Conservation (phyloP, 2,888 invertebrate genomes). For the Athalia circularis region DNA sequence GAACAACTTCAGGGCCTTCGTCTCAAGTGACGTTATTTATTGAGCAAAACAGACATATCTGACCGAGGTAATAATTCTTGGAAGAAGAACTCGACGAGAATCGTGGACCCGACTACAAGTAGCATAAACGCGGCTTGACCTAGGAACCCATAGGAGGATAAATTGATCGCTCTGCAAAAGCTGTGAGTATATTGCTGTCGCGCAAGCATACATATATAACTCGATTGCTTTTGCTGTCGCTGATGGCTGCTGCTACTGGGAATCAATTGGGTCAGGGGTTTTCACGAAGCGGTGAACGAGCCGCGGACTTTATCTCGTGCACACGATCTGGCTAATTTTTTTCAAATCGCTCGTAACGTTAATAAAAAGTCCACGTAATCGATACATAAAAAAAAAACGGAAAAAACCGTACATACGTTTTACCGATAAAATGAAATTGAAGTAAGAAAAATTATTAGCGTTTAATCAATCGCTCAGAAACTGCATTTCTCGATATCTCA, state of each 20-base stretch:
- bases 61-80: slow-evolving; percentile 3
- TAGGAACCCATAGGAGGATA: slow-evolving; percentile 5
- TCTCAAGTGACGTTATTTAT: slow-evolving; percentile 28
- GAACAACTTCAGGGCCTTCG: neutral
- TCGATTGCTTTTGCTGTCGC: neutral
- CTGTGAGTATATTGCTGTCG: slow-evolving; percentile 15
- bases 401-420: neutral
- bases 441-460: too few species aligned
- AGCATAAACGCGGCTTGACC: slow-evolving; percentile 2
- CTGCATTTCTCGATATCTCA: too few species aligned
- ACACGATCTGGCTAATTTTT: neutral
- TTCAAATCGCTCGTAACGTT: too few species aligned
- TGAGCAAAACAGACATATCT: neutral
- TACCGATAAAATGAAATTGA: too few species aligned
- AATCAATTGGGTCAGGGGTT: slow-evolving; percentile 40
- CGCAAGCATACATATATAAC: neutral
- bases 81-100: slow-evolving; percentile 6
- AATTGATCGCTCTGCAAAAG: slow-evolving; percentile 25
- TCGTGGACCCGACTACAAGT: too few species aligned
- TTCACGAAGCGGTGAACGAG: slow-evolving; percentile 7
- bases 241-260: neutral
- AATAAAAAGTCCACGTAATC: too few species aligned
- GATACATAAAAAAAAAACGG: neutral
- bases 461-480: too few species aligned
- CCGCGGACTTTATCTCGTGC: slow-evolving; percentile 5